Evolutionary conservation across 2,113 vertebrate genomes (phyloP), one percentile per base, ranked within the genome.

Genomic region (Boleophthalmus pectinirostris): DNA sequence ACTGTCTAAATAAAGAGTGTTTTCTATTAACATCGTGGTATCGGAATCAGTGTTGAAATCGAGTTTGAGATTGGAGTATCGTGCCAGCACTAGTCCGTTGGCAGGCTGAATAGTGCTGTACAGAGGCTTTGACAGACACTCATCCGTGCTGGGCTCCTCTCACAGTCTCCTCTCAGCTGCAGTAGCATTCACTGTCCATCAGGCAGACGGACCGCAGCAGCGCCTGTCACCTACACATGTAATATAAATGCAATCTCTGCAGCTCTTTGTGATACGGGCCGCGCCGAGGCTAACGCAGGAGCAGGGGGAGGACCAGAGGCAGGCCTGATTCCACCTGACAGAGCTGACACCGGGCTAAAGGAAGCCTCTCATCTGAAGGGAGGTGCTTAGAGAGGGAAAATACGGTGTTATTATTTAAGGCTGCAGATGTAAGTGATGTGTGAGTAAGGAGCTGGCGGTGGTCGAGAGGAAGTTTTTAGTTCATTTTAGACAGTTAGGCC

Each of bases 101-200:
- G 82, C 86, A 82, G 82, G 77, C 74, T 84, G 83, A 88, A 79
- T 25, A 15, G 23, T 25, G 78, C 88, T 84, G 84, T 85, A 79
- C 85, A 88, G 87, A 77, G 83, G 57, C 61, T 74, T 82, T 89
- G 89, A 90, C 84, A 89, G 90, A 90, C 89, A 92, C 89, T 90
- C 89, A 89, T 92, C 90, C 87, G 76, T 88, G 87, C 81, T 2
- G 5, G 3, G 21, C 56, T 58, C 80, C 69, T 84, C 88, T 73
- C 82, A 74, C 85, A 75, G 78, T 82, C 84, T 87, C 82, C 73
- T 85, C 86, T 90, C 88, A 83, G 77, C 85, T 81, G 74, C 88
- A 84, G 87, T 90, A 87, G 85, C 85, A 82, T 86, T 88, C 80
- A 87, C 80, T 86, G 88, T 84, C 82, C 70, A 87, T 88, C 91